Evolutionary conservation across 35 echinoderm and acorn worm genomes (phyloP), one percentile per base, ranked within the genome.

Genomic region (Diadema setosum): DNA sequence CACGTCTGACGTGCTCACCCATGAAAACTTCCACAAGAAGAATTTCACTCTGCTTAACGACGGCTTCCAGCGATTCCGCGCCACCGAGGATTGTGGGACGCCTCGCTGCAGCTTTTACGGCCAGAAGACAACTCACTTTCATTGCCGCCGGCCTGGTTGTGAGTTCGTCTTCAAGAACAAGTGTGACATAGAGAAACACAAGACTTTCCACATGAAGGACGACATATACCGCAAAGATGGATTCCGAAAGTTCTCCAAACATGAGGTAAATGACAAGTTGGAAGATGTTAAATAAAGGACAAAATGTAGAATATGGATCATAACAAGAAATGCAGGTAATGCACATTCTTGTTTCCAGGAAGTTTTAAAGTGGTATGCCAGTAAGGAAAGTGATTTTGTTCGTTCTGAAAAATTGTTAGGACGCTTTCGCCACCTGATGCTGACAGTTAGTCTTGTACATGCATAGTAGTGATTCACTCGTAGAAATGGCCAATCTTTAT

Each of bases 21-120:
- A 99, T 55, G 96, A 99, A 61, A 99, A 99, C 89, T 99, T 95
- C 85, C 96, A 99, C 90, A 99, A 99, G 83, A 99, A 99, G 93
- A 99, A 99, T 45, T 52, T 87, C 15, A 83, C 96, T 2, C 82
- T 99, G 7, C 85, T 99, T 42, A 99, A 78, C 46, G 96, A 99
- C 17, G 96, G 96, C 81, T 99, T 99, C 86, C 96, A 99, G 85
- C 82, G 96, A 12, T 99, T 90, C 92, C 92, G 96, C 5, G 96
- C 96, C 82, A 99, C 96, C 7, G 96, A 99, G 84, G 96, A 99
- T 67, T 99, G 96, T 82, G 93, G 96, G 0, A 85, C 57, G 29
- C 86, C 69, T 1, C 39, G 31, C 39, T 99, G 96, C 83, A 81
- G 70, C 82, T 99, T 99, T 80, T 94, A 92, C 85, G 96, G 96